Base-by-base conservation (phyloP, 2,113 vertebrate species). In the Oncorhynchus kisutch region DNA sequence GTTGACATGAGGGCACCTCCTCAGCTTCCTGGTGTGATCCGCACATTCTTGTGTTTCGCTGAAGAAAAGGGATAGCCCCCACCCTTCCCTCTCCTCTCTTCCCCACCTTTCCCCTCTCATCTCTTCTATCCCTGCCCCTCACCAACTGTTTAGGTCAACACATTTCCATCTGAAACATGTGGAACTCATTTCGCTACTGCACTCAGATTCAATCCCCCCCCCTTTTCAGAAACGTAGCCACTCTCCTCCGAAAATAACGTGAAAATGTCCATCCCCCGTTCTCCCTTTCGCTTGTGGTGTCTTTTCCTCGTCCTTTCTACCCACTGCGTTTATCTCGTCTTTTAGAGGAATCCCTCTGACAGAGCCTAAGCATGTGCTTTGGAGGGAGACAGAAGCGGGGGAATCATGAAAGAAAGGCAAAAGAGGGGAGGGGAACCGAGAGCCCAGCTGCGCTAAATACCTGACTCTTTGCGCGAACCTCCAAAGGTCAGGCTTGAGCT, bases 181-280 rank as follows among this genome's bases (percentile, higher is more conserved):
- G 94, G 92, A 94, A 92, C 92, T 93, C 89, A 94, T 94, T 93
- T 94, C 86, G 91, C 91, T 91, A 88, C 88, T 82, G 87, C 84
- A 78, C 75, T 60, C 25, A 4, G 66, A 27, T 27, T 27, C 27
- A 27, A 27, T 27, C 0, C 27, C 27, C 27, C 27, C 27, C 27
- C 27, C 27, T 2, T 27, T 27, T 81, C 82, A 70, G 66, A 76
- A 78, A 84, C 67, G 88, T 87, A 75, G 85, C 85, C 82, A 80
- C 86, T 81, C 78, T 65, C 60, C 81, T 86, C 81, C 65, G 84
- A 66, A 83, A 87, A 87, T 6, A 25, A 31, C 4, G 12, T 29
- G 88, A 86, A 86, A 87, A 68, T 78, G 84, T 83, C 68, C 78
- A 75, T 78, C 76, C 76, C 39, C 81, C 20, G 3, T 18, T 81